Conservation (phyloP, 2,797 vertebrate species). For the Otolemur crassicaudatus region DNA sequence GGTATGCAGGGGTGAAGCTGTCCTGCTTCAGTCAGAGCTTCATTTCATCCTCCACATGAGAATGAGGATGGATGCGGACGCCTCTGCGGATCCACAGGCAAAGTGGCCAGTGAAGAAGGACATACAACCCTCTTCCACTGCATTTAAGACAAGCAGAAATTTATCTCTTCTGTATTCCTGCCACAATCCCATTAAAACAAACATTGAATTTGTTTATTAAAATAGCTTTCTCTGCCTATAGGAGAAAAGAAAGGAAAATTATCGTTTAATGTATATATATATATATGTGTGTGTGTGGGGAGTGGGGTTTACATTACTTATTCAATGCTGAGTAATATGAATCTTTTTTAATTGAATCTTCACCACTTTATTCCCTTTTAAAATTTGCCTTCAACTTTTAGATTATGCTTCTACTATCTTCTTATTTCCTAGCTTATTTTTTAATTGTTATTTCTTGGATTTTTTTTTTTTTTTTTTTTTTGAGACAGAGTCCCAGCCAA, state of each 20-base stretch:
- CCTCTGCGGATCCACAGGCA: not conserved
- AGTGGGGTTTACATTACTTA: not conserved
- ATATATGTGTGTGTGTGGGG: accelerated
- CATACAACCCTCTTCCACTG: accelerated
- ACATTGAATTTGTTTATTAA: not conserved
- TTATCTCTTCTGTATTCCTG: not conserved
- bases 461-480: too few relatives aligned
- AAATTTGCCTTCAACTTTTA: not conserved
- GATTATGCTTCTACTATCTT: not conserved
- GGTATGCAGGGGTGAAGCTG: not conserved
- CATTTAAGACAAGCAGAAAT: not conserved
- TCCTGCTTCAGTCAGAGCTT: not conserved
- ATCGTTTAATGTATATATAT: not conserved
- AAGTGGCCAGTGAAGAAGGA: not conserved
- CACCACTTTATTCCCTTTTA: not conserved
- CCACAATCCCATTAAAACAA: not conserved
- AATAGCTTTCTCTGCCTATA: not conserved
- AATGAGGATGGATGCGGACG: too few relatives aligned
- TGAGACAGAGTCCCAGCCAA: too few relatives aligned
- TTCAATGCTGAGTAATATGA: not conserved
- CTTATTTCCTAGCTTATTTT: not conserved
- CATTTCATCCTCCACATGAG: not conserved
- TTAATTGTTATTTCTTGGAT: too few relatives aligned
- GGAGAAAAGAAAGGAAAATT: not conserved
- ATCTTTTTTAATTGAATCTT: not conserved